A percentile compares a stretch with the other conserved stretches of the same genome.
These are phyloP conservation scores for Zoanthus sociatus DNA, from an alignment of 92 coral and sea anemone species.

Conservation along the genomic window DNA sequence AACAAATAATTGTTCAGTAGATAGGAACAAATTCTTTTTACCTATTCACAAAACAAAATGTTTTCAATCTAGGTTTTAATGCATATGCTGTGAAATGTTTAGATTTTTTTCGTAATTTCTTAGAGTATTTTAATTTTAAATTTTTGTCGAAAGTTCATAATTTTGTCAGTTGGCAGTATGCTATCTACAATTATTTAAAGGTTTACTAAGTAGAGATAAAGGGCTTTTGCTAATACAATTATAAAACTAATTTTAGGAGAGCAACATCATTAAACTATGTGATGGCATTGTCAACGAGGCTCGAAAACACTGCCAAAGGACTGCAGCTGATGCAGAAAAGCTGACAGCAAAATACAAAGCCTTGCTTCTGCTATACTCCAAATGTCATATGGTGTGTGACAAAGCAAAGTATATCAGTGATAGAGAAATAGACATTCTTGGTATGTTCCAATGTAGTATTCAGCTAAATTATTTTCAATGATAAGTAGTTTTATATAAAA, in stretches of 20 bases:
- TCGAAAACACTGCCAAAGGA: not conserved
- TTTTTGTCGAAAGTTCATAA: no score
- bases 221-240: not conserved
- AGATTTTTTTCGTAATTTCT: no score
- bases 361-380: not conserved
- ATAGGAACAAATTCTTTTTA: no score
- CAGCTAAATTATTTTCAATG: not conserved
- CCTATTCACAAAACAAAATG: no score
- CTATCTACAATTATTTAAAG: not conserved
- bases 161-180: no score
- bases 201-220: conserved; percentile 28
- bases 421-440: conserved; percentile 9
- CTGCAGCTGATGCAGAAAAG: conserved; percentile 22
- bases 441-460: not conserved
- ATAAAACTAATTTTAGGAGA: conserved; percentile 34
- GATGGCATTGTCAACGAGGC: conserved; percentile 2
- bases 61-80: no score
- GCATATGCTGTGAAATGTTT: no score
- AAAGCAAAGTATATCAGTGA: conserved; percentile 28
- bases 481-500: not conserved
- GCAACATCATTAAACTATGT: conserved; percentile 59
- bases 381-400: conserved; percentile 11
- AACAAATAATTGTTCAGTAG: no score
- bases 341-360: not conserved
- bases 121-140: no score